phyloP scores from a whole-genome alignment of 2,888 invertebrate genomes.

The Pyrochroa serraticornis region DNA sequence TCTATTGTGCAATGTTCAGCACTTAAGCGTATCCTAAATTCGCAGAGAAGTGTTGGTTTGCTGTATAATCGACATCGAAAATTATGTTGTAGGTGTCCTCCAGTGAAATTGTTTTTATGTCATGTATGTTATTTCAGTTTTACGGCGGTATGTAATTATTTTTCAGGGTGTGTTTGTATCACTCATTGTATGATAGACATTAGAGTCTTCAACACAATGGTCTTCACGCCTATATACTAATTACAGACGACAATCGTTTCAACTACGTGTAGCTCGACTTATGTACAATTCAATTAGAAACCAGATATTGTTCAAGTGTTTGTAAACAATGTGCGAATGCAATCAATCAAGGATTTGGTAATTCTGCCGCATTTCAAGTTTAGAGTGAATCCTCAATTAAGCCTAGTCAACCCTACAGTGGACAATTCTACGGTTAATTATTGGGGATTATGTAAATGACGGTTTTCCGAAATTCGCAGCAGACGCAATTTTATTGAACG shows the following conservation, averaged over 20 bases:
- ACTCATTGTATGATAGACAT: slow-evolving; percentile 27
- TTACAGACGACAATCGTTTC: slow-evolving; percentile 29
- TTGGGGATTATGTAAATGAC: slow-evolving; percentile 13
- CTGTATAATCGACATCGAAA: background rate
- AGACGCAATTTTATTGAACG: slow-evolving; percentile 20
- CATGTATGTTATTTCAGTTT: slow-evolving; percentile 18
- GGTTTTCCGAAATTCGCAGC: slow-evolving; percentile 4
- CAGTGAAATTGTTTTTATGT: slow-evolving; percentile 20
- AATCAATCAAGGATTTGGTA: slow-evolving; percentile 12
- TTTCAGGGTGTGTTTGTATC: slow-evolving; percentile 27
- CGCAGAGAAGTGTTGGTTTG: too few species aligned
- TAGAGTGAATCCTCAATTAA: too few species aligned
- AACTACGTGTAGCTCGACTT: slow-evolving; percentile 18
- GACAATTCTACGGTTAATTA: too few species aligned
- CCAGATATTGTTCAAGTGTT: slow-evolving; percentile 23
- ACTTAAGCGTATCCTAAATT: too few species aligned
- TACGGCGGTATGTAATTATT: slow-evolving; percentile 22
- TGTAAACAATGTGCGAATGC: slow-evolving; percentile 19
- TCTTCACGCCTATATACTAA: slow-evolving; percentile 29
- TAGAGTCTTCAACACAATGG: slow-evolving; percentile 27
- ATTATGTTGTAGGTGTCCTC: background rate
- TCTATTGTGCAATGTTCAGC: too few species aligned
- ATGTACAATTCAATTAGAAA: slow-evolving; percentile 29
- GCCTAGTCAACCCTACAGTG: too few species aligned
- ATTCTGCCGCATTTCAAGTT: too few species aligned